phyloP scores from a whole-genome alignment of 2,888 invertebrate genomes.

The Disparrhopalites patrizii region DNA sequence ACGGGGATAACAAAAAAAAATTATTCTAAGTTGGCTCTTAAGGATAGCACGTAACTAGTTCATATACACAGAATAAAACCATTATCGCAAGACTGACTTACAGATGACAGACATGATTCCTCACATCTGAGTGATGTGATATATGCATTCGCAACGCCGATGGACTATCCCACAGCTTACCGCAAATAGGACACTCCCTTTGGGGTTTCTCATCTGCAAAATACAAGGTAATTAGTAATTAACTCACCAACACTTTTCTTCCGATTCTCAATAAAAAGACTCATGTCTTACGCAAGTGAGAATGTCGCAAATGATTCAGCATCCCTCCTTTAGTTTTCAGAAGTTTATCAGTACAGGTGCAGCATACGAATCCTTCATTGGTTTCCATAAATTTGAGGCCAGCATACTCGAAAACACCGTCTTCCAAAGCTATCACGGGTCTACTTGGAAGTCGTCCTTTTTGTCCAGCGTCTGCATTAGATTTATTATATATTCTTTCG shows the following conservation, averaged over 20 bases:
- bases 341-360: background rate
- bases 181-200: too few relatives aligned
- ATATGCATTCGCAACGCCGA: background rate
- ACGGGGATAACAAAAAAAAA: too few relatives aligned
- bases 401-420: background rate
- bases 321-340: constrained; percentile 5
- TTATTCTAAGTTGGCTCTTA: too few relatives aligned
- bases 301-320: background rate
- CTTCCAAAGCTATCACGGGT: too few relatives aligned
- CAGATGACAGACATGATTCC: background rate
- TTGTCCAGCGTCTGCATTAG: too few relatives aligned
- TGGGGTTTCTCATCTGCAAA: background rate
- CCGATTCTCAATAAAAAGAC: too few relatives aligned
- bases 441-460: too few relatives aligned
- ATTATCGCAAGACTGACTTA: too few relatives aligned
- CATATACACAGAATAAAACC: too few relatives aligned
- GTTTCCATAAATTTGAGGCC: constrained; percentile 7
- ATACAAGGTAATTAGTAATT: background rate
- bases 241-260: too few relatives aligned
- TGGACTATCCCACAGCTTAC: background rate
- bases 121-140: background rate
- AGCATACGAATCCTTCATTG: background rate
- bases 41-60: too few relatives aligned
- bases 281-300: constrained; percentile 11
- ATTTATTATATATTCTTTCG: too few relatives aligned